Evolutionary conservation across 2,888 invertebrate genomes (phyloP), one percentile per base, ranked within the genome.

Genomic region (Campaea margaritaria): DNA sequence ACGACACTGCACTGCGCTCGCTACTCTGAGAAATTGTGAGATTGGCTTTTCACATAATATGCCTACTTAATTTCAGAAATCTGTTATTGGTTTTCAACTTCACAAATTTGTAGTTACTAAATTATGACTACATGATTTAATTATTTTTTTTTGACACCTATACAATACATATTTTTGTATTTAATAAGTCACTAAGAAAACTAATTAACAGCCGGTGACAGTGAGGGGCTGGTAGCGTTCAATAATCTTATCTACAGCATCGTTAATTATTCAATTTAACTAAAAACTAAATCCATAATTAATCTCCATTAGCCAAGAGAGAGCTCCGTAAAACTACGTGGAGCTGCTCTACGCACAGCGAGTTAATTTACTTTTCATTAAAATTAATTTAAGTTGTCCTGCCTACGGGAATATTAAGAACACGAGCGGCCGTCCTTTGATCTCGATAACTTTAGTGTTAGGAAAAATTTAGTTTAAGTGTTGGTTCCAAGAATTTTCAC

Each of bases 321-420:
- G 16, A 43, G 42, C n/a, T 28, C 27, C 34, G 21, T 21, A 21
- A 5, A 21, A 5, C 21, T 11, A 11, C 34, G 21, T 21, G 5
- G 21, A 21, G 21, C 21, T 2, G 21, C 21, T 21, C 21, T 21
- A 21, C 36, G 36, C n/a, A 36, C 36, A 36, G 16, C 13, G 21
- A 53, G 34, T 44, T 49, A 56, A 49, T 56, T 55, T 49, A 45
- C 44, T 57, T 31, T 57, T 57, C 39, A 50, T 57, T 41, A 57
- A 50, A 49, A 57, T 57, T 50, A 50, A 50, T 50, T 44, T 42
- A 57, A 41, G 11, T 57, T 57, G 14, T 34, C 16, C 5, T 15
- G 47, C 36, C 39, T 39, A 27, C 13, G 12, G 14, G 21, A n/a
- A 31, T 31, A 31, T 45, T 31, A 2, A 10, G 10, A 12, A 14